Evolutionary conservation across 2,113 vertebrate genomes (phyloP), one percentile per base, ranked within the genome.

Genomic region (Paralichthys olivaceus): DNA sequence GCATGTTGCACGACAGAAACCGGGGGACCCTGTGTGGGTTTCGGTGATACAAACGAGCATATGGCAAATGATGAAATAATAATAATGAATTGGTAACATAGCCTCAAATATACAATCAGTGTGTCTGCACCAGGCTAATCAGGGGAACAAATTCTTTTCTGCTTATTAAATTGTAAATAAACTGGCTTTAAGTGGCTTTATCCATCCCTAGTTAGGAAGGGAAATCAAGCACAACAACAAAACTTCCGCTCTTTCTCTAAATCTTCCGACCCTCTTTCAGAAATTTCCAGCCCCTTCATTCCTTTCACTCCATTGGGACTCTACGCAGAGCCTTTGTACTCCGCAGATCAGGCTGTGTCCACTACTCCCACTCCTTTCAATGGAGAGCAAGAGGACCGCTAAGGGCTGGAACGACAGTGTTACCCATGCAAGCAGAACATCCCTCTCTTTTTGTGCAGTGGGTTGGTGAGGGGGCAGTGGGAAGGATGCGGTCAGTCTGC

Each of bases 361-460:
- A 93, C 85, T 93, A 93, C 90, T 91, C 83, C 91, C 90, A 92
- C 91, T 77, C 90, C 71, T 90, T 94, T 93, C 90, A 93, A 92
- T 92, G 86, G 88, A 83, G 92, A 91, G 85, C 84, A 86, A 76
- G 90, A 93, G 95, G 91, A 92, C 89, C 91, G 90, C 91, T 91
- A 88, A 90, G 89, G 89, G 92, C 91, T 90, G 90, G 68, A 83
- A 88, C 88, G 87, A 92, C 88, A 91, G 86, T 87, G 93, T 93
- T 89, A 91, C 92, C 94, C 93, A 93, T 91, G 95, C 93, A 94
- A 93, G 94, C 94, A 95, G 94, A 95, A 95, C 91, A 93, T 94
- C 94, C 94, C 91, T 96, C 94, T 95, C 95, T 95, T 95, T 96
- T 95, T 95, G 94, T 94, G 96, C 96, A 94, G 84, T 92, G 95